Evolutionary conservation across 2,888 invertebrate species (phyloP), one percentile per base, ranked within the genome.

Genomic region (Pseudoips prasinana): DNA sequence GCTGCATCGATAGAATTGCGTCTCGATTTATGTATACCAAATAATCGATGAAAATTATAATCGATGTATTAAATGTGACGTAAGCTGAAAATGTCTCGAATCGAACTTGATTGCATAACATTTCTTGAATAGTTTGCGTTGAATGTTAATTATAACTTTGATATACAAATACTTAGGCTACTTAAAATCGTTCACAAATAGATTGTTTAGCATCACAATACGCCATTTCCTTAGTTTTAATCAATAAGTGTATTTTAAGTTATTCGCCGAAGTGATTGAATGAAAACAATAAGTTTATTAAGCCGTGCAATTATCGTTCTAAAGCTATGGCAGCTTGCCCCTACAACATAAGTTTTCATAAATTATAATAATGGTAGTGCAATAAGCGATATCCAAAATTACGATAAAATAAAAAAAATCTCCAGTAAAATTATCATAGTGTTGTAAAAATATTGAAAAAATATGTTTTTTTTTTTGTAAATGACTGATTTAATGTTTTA

Each of bases 401-500:
- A 50, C 28, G 29, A 54, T 40, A 43, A 50, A 47, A 35, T 40
- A 43, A 50, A 46, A 33, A 53, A 46, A 53, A 54, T 55, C 51
- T 60, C 53, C 58, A 54, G 29, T 42, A 46, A 30, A 49, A 49
- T 33, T 52, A 45, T 36, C 42, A 46, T 56, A 63, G 61, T 54
- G 25, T 51, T 68, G 66, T 68, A 70, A 65, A 71, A 73, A 64
- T 62, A 62, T 58, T 58, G 61, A 64, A 66, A 70, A 35, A 34
- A 39, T 38, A 43, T 20, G 27, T 3, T 44, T 49, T 33, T 49
- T n/a, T 48, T 44, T 73, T 73, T 78, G 76, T 80, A 81, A 75
- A 78, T 78, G 83, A 82, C 83, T 83, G 83, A 82, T 81, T 79
- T 77, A 67, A 70, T 69, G 63, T 67, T 79, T 74, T 61, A 58